Evolutionary conservation across 1,140 invertebrate genomes (phyloP).

Genomic region (Drosophila varians): DNA sequence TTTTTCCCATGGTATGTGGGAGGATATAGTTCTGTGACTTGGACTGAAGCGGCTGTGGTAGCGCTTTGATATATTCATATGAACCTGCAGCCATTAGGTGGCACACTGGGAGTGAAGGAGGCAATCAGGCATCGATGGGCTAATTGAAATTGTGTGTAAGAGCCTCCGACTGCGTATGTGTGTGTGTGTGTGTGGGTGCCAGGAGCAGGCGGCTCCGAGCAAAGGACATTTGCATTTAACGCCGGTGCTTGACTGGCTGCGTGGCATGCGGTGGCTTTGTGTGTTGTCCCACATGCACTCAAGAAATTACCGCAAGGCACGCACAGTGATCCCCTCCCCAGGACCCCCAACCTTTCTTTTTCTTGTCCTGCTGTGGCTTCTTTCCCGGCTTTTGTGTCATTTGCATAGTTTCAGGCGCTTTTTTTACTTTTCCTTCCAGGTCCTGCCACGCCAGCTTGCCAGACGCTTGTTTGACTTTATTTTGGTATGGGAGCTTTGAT

Average conservation of each 20-base stretch:
- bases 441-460: conserved; percentile 33
- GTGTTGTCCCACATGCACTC: conserved; percentile 61
- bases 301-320: conserved; percentile 67
- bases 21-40: conserved; percentile 37
- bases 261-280: conserved; percentile 40
- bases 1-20: background rate
- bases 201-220: conserved; percentile 28
- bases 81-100: conserved; percentile 47
- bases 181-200: conserved; percentile 14
- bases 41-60: conserved; percentile 30
- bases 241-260: conserved; percentile 26
- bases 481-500: conserved; percentile 56
- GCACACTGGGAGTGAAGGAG: conserved; percentile 33
- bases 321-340: conserved; percentile 45
- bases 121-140: conserved; percentile 58
- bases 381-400: conserved; percentile 35
- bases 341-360: background rate
- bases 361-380: background rate
- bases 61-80: conserved; percentile 52
- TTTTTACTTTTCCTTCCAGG: conserved; percentile 1
- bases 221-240: conserved; percentile 52
- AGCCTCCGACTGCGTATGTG: conserved; percentile 1
- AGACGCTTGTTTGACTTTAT: conserved; percentile 48
- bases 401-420: conserved; percentile 61
- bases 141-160: conserved; percentile 65